Evolutionary conservation across 2,888 invertebrate species (phyloP).

Genomic region (Dorcus hopei): DNA sequence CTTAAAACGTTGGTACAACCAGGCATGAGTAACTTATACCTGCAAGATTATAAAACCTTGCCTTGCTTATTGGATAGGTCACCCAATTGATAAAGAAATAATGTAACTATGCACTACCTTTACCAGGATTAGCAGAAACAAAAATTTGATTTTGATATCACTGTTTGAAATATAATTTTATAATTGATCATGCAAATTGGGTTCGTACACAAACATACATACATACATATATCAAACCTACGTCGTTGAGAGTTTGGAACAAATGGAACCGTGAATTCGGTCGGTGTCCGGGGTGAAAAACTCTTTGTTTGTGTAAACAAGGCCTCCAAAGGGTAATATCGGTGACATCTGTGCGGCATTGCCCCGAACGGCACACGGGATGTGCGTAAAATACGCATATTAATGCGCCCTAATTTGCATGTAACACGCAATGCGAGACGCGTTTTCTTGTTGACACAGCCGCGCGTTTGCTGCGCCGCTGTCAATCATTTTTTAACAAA

Average conservation of each 20-base stretch:
- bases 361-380: slow-evolving; percentile 37
- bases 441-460: slow-evolving; percentile 45
- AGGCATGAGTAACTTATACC: too few species aligned
- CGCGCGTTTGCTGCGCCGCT: slow-evolving; percentile 33
- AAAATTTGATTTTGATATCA: too few species aligned
- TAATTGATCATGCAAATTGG: too few species aligned
- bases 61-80: too few species aligned
- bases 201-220: too few species aligned
- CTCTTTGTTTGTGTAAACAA: slow-evolving; percentile 47
- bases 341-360: slow-evolving; percentile 41
- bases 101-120: too few species aligned
- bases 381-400: slow-evolving; percentile 48
- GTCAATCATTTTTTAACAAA: slow-evolving; percentile 37
- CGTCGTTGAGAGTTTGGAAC: slow-evolving; percentile 1
- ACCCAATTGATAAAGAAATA: too few species aligned
- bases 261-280: slow-evolving; percentile 3
- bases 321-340: slow-evolving; percentile 41
- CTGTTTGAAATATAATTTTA: too few species aligned
- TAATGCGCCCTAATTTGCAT: slow-evolving; percentile 50
- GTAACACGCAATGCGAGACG: slow-evolving; percentile 44
- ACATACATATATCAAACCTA: slow-evolving; percentile 3
- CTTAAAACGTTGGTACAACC: too few species aligned
- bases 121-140: too few species aligned
- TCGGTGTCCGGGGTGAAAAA: slow-evolving; percentile 31
- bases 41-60: too few species aligned